A percentile compares a stretch with the other conserved stretches of the same genome.
These are phyloP conservation scores for Deilephila elpenor DNA, from an alignment of 2,888 invertebrate genomes.

Conservation along the genomic window DNA sequence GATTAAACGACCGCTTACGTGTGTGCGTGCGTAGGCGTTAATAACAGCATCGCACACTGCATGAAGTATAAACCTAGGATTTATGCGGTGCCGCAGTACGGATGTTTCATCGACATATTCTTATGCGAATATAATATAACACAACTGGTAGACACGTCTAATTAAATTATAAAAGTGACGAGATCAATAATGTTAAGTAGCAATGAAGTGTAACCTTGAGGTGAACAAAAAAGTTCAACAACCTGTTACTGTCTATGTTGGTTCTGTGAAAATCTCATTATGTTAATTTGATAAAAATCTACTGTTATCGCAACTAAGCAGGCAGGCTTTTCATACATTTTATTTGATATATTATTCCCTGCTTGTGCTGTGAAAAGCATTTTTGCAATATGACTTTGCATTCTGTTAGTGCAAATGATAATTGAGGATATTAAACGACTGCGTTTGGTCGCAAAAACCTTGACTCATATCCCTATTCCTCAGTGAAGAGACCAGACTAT, in stretches of 20 bases:
- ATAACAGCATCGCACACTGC: background rate
- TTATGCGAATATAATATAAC: conserved; percentile 3
- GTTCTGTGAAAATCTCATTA: conserved; percentile 6
- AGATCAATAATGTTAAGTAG: conserved; percentile 28
- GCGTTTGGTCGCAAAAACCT: no score
- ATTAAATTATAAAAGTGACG: conserved; percentile 25
- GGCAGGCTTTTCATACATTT: no score
- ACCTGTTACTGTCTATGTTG: conserved; percentile 30
- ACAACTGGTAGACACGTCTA: conserved; percentile 9
- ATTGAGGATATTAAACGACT: no score
- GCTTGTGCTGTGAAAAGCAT: no score
- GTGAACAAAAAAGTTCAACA: conserved; percentile 38
- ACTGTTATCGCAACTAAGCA: no score
- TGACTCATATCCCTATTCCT: no score
- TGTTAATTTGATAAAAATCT: no score
- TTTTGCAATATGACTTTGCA: no score
- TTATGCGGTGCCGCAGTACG: background rate
- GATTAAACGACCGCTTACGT: conserved; percentile 48
- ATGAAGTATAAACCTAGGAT: background rate
- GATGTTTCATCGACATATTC: conserved; percentile 16
- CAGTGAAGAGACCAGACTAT: no score
- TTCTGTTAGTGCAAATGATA: no score
- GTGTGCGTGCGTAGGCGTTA: conserved; percentile 32
- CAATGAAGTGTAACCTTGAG: conserved; percentile 37
- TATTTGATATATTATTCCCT: no score